Base-by-base conservation (phyloP, 2,888 invertebrate genomes). In the Leucophenga montana region DNA sequence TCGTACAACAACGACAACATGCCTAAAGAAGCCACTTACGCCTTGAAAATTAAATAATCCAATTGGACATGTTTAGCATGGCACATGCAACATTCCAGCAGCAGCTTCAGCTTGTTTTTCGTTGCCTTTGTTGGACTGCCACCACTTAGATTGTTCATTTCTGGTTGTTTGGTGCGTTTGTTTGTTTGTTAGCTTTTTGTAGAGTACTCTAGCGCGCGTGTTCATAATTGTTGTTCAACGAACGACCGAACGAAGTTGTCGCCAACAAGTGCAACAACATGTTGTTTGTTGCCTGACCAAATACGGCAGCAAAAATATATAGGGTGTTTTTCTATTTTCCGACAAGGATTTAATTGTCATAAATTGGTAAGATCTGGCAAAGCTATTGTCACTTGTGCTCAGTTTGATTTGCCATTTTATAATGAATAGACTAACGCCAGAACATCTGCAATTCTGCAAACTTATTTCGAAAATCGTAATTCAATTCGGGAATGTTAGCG, bases 11-110 rank as follows among this genome's bases (percentile, higher is more conserved):
- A 54, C 33, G 5, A 75, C 70, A 71, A 79, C 81, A 79, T 16
- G 59, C 13, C 67, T 22, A 14, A 33, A 66, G 66, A 39, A 59
- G 39, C 33, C 20, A 71, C 70, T 65, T 54, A 48, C 46, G 69
- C 27, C 65, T 69, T 68, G 76, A 74, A 77, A 78, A 80, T 80
- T 80, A 73, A 82, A 80, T 80, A 82, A 82, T 81, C 78, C 78
- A 78, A 73, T 71, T 70, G 71, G 61, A 64, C 62, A 64, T 48
- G 62, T 31, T 64, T 22, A 64, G 46, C 62, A 64, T 64, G 62
- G 62, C 62, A 64, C 62, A 64, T 64, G 62, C 56, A 54, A 64
- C 68, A 64, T 62, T 54, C 64, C 44, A 56, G 53, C 68, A 39
- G 44, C 67, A 39, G 50, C 50, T n/a, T 46, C n/a, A n/a, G n/a